These are phyloP conservation scores for Urocynchramus pylzowi DNA, from an alignment of 2,113 vertebrate species.

Conservation along the genomic window DNA sequence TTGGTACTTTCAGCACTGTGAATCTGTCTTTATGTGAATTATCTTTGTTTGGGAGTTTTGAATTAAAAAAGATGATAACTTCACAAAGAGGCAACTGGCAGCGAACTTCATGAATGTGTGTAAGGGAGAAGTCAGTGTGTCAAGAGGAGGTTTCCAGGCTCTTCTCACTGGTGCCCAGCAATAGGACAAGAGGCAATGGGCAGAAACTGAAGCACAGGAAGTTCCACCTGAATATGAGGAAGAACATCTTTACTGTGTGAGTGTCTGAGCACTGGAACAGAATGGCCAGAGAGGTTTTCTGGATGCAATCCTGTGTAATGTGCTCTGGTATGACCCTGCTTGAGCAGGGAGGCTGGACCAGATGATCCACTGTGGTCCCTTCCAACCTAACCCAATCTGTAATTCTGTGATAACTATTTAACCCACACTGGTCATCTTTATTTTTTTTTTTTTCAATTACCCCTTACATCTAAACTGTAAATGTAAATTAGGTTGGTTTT, in stretches of 20 bases:
- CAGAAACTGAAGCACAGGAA: not conserved
- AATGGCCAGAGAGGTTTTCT: not conserved
- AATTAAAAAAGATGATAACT: not conserved
- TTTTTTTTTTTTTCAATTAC: not conserved
- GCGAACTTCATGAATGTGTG: too few relatives aligned
- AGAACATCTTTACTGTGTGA: not conserved
- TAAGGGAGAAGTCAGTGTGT: not conserved
- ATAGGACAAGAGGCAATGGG: not conserved
- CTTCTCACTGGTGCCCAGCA: not conserved
- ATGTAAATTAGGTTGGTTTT: not conserved
- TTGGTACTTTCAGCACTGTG: not conserved
- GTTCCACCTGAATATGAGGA: not conserved
- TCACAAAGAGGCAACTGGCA: not conserved
- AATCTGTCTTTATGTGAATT: slow-evolving; percentile 11
- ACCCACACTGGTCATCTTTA: not conserved
- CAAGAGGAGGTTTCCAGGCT: not conserved
- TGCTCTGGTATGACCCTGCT: not conserved
- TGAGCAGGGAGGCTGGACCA: not conserved
- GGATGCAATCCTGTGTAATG: too few relatives aligned
- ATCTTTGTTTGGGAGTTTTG: not conserved
- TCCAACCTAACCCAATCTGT: not conserved
- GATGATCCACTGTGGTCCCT: not conserved
- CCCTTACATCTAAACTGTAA: not conserved
- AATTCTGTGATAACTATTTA: not conserved
- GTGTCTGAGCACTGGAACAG: not conserved